phyloP scores from a whole-genome alignment of 2,888 invertebrate genomes.

The Patella pellucida region DNA sequence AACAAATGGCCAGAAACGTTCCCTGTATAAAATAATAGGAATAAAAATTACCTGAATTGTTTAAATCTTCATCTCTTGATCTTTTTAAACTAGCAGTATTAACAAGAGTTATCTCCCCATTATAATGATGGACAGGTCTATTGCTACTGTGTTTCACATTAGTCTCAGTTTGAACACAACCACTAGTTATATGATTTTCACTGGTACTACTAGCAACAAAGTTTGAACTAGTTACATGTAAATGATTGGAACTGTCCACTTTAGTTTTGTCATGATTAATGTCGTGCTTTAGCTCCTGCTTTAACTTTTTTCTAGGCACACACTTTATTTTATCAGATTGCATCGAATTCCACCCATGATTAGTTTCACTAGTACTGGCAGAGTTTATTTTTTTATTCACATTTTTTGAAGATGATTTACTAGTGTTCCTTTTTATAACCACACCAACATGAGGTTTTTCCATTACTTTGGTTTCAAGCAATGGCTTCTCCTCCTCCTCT shows the following conservation, averaged over 20 bases:
- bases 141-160: not conserved
- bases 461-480: too few relatives aligned
- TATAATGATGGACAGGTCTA: not conserved
- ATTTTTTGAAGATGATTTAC: not conserved
- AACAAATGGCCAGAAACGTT: too few relatives aligned
- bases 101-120: constrained; percentile 10
- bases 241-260: not conserved
- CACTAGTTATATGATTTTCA: too few relatives aligned
- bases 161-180: not conserved
- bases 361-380: not conserved
- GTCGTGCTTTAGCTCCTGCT: not conserved
- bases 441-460: too few relatives aligned
- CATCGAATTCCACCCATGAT: not conserved
- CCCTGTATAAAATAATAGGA: not conserved
- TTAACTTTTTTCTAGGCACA: constrained; percentile 8
- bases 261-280: not conserved
- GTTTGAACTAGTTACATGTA: not conserved
- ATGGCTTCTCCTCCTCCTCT: constrained; percentile 82
- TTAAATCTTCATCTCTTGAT: not conserved
- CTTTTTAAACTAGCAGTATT: not conserved
- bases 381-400: not conserved
- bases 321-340: not conserved
- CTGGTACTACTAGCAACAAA: not conserved
- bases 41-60: not conserved
- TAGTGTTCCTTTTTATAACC: too few relatives aligned